Evolutionary conservation across 1,140 invertebrate species (phyloP).

Genomic region (Chrysoperla carnea): DNA sequence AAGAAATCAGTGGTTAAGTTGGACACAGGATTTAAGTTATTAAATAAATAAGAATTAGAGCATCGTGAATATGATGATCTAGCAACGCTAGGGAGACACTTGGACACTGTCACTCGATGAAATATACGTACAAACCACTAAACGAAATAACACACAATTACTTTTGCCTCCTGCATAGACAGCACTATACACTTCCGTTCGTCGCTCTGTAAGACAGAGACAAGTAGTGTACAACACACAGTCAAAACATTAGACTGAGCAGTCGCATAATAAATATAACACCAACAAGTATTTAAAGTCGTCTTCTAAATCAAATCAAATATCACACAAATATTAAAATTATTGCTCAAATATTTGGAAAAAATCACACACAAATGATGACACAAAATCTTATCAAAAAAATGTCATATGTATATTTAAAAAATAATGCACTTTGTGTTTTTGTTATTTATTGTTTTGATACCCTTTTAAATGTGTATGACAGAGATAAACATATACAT

Average conservation of each 20-base stretch:
- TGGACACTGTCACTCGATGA: background rate
- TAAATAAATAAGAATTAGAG: background rate
- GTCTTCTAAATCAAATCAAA: no score
- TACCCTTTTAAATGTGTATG: background rate
- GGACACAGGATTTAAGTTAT: background rate
- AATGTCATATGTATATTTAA: background rate
- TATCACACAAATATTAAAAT: background rate
- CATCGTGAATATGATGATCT: background rate
- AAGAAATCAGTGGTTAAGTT: background rate
- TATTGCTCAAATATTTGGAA: background rate
- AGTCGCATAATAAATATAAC: background rate
- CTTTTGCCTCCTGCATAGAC: background rate
- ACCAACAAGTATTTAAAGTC: background rate
- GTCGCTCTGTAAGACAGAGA: background rate
- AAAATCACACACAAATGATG: background rate
- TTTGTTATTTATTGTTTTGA: background rate
- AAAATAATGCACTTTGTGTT: background rate
- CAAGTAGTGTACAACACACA: background rate
- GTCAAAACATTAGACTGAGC: background rate
- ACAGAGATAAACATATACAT: constrained; percentile 2
- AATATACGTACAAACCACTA: background rate
- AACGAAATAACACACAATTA: background rate
- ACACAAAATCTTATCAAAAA: background rate
- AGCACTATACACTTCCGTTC: background rate
- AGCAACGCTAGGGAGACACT: background rate